Evolutionary conservation across 2,113 vertebrate genomes (phyloP).

Genomic region (Sceloporus tristichus): DNA sequence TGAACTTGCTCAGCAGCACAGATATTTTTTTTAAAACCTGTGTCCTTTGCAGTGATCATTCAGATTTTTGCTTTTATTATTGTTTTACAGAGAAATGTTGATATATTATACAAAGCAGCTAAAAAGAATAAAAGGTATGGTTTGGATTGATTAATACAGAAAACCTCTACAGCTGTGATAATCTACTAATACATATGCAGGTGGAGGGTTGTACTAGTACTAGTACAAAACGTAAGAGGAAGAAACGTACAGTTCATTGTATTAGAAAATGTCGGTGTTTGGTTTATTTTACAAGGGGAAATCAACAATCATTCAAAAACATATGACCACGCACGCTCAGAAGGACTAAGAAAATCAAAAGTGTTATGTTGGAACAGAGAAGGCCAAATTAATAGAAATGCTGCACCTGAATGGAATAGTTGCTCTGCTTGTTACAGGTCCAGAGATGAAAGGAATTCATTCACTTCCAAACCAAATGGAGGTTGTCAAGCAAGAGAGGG

Average conservation of each 20-base stretch:
- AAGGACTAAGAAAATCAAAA: too few relatives aligned
- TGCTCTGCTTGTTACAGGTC: too few relatives aligned
- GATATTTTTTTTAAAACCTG: conserved; percentile 21
- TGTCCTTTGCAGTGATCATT: neutral
- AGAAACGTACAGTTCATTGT: neutral
- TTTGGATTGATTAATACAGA: neutral
- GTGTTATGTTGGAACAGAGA: too few relatives aligned
- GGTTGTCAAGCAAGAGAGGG: too few relatives aligned
- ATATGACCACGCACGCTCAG: too few relatives aligned
- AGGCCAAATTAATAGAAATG: too few relatives aligned
- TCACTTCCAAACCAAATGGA: too few relatives aligned
- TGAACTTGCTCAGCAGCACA: neutral
- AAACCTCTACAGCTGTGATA: neutral
- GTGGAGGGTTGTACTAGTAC: neutral
- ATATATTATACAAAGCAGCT: neutral
- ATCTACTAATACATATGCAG: neutral
- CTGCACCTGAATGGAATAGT: too few relatives aligned
- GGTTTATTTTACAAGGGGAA: too few relatives aligned
- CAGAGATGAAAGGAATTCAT: too few relatives aligned
- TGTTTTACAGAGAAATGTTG: neutral
- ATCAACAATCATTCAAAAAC: too few relatives aligned
- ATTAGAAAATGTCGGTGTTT: neutral
- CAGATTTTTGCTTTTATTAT: neutral
- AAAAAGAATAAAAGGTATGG: neutral
- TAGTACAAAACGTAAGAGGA: neutral